Evolutionary conservation across 2,113 vertebrate genomes (phyloP), one percentile per base, ranked within the genome.

Genomic region (Callospermophilus lateralis): DNA sequence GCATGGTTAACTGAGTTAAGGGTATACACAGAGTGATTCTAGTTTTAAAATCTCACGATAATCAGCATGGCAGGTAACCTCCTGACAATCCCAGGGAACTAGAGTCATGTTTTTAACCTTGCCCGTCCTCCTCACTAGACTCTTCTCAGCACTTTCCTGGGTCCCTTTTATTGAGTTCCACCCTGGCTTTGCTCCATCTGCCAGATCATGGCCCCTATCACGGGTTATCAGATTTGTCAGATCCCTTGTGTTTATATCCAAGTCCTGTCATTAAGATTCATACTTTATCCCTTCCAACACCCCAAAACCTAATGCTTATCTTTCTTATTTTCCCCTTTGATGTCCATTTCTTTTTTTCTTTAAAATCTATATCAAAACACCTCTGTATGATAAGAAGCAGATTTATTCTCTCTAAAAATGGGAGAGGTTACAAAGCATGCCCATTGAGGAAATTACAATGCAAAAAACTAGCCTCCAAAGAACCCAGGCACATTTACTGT

Each of bases 271-370:
- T 19, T 72, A 61, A 63, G 5, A 65, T 65, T 6, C 34, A 17
- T 26, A 58, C n/a, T 91, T 28, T 70, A 65, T 19, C 19, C 32
- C 51, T 6, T 24, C 37, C n/a, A 77, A 28, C 42, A 15, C 9
- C 13, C 30, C 20, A 48, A 95, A 84, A 22, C 19, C 51, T 42
- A 8, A 32, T 4, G 13, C 3, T 73, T 34, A 8, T 73, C 55
- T 78, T 22, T 39, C n/a, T 87, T 84, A 53, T 85, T 91, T 74
- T 24, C 13, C 19, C 12, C 17, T 89, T 70, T 15, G 2, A 93
- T 45, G 37, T 74, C 61, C 61, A 79, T 84, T 86, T 83, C 70
- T 55, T 55, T 89, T 87, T 84, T 53, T 45, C 51, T 96, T 95
- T 77, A 68, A 68, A 19, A 70, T 92, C 30, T 45, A 0, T 55